Base-by-base conservation (phyloP, 2,888 invertebrate species). In the Lasius fuliginosus region DNA sequence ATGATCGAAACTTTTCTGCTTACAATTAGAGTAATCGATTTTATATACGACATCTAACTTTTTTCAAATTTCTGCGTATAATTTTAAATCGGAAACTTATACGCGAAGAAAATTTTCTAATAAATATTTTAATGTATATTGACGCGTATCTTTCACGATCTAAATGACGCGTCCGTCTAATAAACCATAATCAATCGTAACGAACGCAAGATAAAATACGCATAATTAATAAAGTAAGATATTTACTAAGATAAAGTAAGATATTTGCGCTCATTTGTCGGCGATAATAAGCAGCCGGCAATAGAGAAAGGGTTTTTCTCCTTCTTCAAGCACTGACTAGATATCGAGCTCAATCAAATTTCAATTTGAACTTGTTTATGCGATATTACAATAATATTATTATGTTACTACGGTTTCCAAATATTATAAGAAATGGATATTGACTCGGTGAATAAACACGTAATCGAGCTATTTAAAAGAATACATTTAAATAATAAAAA, bases 361-460 rank as follows among this genome's bases (percentile, higher is more conserved):
- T 64, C 23, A 46, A 46, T 64, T 49, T 49, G 33, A 74, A 42
- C 9, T 74, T 18, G 18, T 11, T 60, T 42, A 8, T 42, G 5
- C 4, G 62, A 23, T 15, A 30, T 18, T 42, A 46, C 30, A 23
- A 23, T 46, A 11, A 1, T 46, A 15, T 75, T 9, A 33, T 75
- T 75, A 62, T 12, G 30, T 8, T 27, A 3, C 27, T 27, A 42
- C n/a, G 18, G 62, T 30, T 46, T 36, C 5, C 18, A 23, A 64
- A 46, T 75, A 64, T 75, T 64, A 56, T 18, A 40, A n/a, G 27
- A 53, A 76, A 33, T 53, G n/a, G 40, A 76, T 40, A 36, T 40
- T 27, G 30, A 36, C 40, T 73, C 27, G 18, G 18, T 6, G 18
- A 76, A 53, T 62, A 36, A 56, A 71, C 36, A 40, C 23, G 23